A percentile compares a stretch with the other conserved stretches of the same genome.
Evolutionary conservation across 2,113 vertebrate genomes (phyloP).

Genomic region (Sterrhoptilus dennistouni): DNA sequence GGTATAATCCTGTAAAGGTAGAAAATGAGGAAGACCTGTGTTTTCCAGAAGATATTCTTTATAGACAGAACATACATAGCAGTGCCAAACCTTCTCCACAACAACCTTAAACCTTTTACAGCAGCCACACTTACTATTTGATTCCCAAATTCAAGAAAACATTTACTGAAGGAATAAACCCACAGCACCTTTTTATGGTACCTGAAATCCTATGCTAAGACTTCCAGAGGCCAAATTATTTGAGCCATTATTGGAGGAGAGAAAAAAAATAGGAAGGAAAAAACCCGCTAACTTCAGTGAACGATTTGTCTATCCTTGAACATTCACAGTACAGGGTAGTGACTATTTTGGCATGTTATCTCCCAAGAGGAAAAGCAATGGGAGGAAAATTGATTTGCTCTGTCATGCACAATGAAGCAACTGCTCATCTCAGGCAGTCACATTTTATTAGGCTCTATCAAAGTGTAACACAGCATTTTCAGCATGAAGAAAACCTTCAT

Average conservation of each 20-base stretch:
- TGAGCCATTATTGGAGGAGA: background rate
- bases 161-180: background rate
- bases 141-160: background rate
- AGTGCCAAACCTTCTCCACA: background rate
- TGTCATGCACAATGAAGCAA: slow-evolving; percentile 33
- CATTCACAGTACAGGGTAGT: background rate
- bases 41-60: background rate
- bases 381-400: slow-evolving; percentile 56
- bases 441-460: slow-evolving; percentile 24
- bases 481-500: slow-evolving; percentile 9
- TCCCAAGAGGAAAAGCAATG: slow-evolving; percentile 42
- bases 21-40: background rate
- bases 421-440: slow-evolving; percentile 26
- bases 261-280: background rate
- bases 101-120: background rate
- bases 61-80: background rate
- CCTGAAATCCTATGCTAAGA: background rate
- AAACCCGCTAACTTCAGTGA: background rate
- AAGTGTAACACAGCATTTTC: background rate
- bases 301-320: slow-evolving; percentile 1
- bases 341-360: background rate
- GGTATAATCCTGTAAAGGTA: background rate
- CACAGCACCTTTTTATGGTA: background rate
- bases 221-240: background rate
- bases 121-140: background rate